phyloP scores from a whole-genome alignment of 2,797 vertebrate genomes.

The Bradypodion pumilum region DNA sequence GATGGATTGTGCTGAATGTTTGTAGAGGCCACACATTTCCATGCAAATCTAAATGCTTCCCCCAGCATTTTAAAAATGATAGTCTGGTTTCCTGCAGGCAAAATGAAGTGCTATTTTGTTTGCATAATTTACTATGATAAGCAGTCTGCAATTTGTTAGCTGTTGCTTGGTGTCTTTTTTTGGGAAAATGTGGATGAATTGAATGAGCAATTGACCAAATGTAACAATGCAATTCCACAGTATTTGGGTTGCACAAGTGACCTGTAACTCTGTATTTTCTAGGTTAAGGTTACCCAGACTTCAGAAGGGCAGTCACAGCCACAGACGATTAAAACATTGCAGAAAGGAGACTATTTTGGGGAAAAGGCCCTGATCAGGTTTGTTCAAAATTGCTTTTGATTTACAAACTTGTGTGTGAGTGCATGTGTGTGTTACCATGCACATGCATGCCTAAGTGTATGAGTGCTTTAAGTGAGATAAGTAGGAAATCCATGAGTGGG shows the following conservation, averaged over 20 bases:
- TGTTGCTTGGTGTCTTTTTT: background rate
- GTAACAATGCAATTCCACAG: background rate
- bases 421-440: too few species aligned
- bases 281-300: constrained; percentile 93
- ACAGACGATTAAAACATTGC: constrained; percentile 88
- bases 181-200: background rate
- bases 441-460: too few species aligned
- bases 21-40: background rate
- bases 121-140: background rate
- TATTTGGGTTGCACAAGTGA: background rate
- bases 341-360: constrained; percentile 92
- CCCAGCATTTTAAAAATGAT: background rate
- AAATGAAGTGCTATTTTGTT: background rate
- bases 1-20: background rate
- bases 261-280: constrained; percentile 32
- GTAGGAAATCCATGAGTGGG: background rate
- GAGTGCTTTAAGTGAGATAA: too few species aligned
- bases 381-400: constrained; percentile 7
- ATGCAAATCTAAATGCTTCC: background rate
- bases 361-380: constrained; percentile 96
- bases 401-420: background rate
- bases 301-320: constrained; percentile 80
- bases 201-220: background rate
- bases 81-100: background rate
- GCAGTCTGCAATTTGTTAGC: background rate